Percentiles rank a stretch among this genome's conserved stretches.
Evolutionary conservation across 2,113 vertebrate genomes (phyloP).

Genomic region (Astur gentilis): DNA sequence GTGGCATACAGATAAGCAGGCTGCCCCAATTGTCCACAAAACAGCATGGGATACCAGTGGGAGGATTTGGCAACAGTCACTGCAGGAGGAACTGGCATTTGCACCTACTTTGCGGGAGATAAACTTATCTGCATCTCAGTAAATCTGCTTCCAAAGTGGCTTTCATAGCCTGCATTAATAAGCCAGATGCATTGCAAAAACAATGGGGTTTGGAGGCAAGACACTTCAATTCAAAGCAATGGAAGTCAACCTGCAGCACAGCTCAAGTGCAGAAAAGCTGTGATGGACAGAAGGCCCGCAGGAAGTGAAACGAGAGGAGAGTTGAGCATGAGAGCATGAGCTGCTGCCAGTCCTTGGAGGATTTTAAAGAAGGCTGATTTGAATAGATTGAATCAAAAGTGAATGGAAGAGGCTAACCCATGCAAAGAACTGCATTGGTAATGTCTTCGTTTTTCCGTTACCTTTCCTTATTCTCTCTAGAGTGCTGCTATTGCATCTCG

Average conservation of each 20-base stretch:
- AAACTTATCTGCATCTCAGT: constrained; percentile 2
- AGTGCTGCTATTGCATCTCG: background rate
- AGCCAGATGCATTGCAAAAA: background rate
- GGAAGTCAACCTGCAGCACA: background rate
- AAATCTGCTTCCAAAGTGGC: constrained; percentile 5
- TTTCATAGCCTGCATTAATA: background rate
- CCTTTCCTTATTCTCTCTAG: background rate
- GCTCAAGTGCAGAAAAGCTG: background rate
- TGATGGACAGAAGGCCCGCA: background rate
- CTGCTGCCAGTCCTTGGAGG: background rate
- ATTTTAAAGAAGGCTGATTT: background rate
- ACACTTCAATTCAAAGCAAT: background rate
- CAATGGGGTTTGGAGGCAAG: background rate
- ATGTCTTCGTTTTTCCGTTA: background rate
- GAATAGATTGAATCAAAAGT: background rate
- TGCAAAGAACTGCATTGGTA: background rate
- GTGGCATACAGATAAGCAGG: constrained; percentile 20
- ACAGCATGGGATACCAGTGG: background rate
- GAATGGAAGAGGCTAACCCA: background rate
- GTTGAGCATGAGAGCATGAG: background rate
- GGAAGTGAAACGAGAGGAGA: background rate
- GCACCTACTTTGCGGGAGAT: constrained; percentile 18
- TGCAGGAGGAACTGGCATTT: constrained; percentile 7
- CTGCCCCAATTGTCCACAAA: background rate
- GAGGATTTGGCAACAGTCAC: background rate